Conservation (phyloP, 92 coral and sea anemone genomes). For the Porites divaricata region DNA sequence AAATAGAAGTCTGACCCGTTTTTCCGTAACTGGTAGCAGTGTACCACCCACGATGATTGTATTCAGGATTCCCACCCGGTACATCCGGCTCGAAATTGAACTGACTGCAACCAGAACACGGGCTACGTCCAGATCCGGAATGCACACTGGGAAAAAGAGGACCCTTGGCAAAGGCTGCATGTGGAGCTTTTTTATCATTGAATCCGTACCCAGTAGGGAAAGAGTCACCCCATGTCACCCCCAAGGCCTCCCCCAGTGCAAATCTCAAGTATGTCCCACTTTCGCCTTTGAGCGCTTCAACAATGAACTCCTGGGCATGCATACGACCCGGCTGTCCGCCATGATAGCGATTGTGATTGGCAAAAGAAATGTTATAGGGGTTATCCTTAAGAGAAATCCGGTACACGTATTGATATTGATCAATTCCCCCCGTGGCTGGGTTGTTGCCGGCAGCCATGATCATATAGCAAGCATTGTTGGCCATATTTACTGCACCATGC, state of each 20-base stretch:
- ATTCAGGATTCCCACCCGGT: constrained; percentile 47
- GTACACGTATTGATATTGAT: constrained; percentile 72
- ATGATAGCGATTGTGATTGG: constrained; percentile 78
- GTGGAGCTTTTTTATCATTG: constrained; percentile 51
- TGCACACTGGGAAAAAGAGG: constrained; percentile 93
- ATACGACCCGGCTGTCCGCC: constrained; percentile 80
- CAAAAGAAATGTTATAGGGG: constrained; percentile 78
- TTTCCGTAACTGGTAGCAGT: constrained; percentile 46
- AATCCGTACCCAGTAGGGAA: constrained; percentile 93
- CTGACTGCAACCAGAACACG: constrained; percentile 38
- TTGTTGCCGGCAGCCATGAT: constrained; percentile 97
- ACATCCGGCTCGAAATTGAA: constrained; percentile 76
- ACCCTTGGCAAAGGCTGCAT: constrained; percentile 52
- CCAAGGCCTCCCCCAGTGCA: constrained; percentile 82
- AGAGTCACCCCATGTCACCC: constrained; percentile 75
- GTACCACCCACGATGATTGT: constrained; percentile 83
- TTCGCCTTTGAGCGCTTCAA: constrained; percentile 91
- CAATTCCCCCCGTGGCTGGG: constrained; percentile 82
- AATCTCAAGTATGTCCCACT: constrained; percentile 66
- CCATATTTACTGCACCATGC: constrained; percentile 85
- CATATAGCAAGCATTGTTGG: constrained; percentile 80
- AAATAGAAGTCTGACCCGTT: constrained; percentile 90
- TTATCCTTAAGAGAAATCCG: constrained; percentile 72
- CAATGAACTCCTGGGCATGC: constrained; percentile 81
- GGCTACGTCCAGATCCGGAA: constrained; percentile 66